Conservation (phyloP, 2,888 invertebrate genomes). For the Notocelia uddmanniana region DNA sequence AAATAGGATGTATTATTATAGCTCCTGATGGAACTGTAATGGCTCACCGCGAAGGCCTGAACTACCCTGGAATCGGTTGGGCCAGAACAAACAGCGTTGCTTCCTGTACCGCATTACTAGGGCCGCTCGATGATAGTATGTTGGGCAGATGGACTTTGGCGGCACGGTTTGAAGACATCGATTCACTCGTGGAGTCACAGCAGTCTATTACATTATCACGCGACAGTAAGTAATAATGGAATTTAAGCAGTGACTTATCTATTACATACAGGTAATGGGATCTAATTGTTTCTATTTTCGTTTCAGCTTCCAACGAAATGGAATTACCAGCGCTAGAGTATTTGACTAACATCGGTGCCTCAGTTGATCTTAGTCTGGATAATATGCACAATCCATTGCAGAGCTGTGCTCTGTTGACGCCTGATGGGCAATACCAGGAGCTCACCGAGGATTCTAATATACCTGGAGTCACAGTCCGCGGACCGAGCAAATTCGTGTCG, state of each 20-base stretch:
- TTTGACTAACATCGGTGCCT: constrained; percentile 37
- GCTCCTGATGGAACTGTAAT: constrained; percentile 44
- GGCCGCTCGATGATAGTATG: constrained; percentile 39
- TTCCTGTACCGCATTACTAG: constrained; percentile 35
- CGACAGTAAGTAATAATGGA: constrained; percentile 33
- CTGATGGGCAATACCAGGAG: constrained; percentile 24
- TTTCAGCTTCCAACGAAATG: constrained; percentile 33
- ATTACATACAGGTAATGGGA: background rate
- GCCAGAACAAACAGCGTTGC: constrained; percentile 29
- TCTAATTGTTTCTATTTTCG: background rate
- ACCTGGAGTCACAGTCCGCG: constrained; percentile 49
- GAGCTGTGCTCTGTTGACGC: constrained; percentile 32
- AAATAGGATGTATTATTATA: constrained; percentile 32
- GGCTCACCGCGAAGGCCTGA: constrained; percentile 27
- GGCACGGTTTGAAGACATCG: constrained; percentile 24
- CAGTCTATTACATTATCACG: constrained; percentile 32
- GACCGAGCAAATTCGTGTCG: constrained; percentile 53
- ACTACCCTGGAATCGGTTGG: constrained; percentile 34
- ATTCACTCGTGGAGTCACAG: constrained; percentile 31
- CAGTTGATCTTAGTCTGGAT: constrained; percentile 38
- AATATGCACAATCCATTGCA: constrained; percentile 25
- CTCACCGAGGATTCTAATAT: background rate
- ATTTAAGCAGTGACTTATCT: background rate
- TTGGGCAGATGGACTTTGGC: constrained; percentile 40
- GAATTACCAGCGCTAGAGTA: constrained; percentile 41